Evolutionary conservation across 2,113 vertebrate species (phyloP), one percentile per base, ranked within the genome.

Genomic region (Platysternon megacephalum): DNA sequence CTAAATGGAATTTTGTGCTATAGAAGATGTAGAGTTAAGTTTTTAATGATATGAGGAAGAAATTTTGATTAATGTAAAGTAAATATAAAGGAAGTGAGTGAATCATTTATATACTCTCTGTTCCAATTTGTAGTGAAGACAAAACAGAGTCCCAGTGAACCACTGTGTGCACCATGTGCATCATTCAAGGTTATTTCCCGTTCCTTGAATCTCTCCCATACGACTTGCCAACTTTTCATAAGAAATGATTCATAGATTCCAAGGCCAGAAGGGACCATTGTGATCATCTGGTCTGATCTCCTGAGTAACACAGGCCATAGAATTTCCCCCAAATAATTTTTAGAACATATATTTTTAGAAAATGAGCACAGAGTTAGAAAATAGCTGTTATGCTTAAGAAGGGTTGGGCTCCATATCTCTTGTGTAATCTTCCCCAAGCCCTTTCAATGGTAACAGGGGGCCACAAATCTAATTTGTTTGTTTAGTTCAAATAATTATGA

Each of bases 121-220:
- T 53, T 95, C 53, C 28, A 1, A 17, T 61, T 12, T 82, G 35
- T 80, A n/a, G 90, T 78, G 61, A 52, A 93, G 55, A 76, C 48
- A 53, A 53, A 94, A 86, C 86, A 96, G 85, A 93, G 95, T 95
- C 39, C 46, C 6, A 5, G 0, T 78, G 61, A 86, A 80, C 86
- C 85, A 87, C 91, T 94, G 78, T 86, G 90, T 84, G 58, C 68
- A 29, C 56, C 0, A 1, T 82, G n/a, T 2, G 5, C 84, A 1
- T 87, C 93, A n/a, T 4, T 91, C 92, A n/a, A 87, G 29, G 52
- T 87, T 82, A 32, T 28, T 93, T 96, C 74, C 92, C 85, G 44
- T 56, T 95, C 44, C 29, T 79, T 90, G 6, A 94, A 39, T 82
- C n/a, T 85, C 49, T 26, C 76, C 29, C 8, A 42, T 58, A 93